A percentile compares a stretch with the other conserved stretches of the same genome.
Evolutionary conservation across 2,113 vertebrate species (phyloP).

Genomic region (Toxotes jaculatrix): DNA sequence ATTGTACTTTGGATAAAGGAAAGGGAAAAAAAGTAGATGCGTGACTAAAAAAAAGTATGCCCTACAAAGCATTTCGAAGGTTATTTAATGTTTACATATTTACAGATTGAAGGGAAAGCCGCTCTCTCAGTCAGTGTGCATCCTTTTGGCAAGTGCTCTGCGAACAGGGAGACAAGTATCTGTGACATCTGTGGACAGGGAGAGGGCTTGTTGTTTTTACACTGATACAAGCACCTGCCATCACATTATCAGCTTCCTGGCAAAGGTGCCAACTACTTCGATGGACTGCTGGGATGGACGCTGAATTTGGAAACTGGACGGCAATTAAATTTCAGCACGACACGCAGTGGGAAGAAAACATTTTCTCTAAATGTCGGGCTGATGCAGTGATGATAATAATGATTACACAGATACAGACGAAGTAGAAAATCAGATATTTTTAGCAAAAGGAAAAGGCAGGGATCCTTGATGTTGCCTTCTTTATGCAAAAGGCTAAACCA

Average conservation of each 20-base stretch:
- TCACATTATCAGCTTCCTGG: slow-evolving; percentile 63
- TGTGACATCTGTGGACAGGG: slow-evolving; percentile 67
- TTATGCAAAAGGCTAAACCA: not conserved
- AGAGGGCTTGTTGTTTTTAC: slow-evolving; percentile 67
- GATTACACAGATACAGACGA: not conserved
- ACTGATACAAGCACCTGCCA: slow-evolving; percentile 67
- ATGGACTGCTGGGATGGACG: slow-evolving; percentile 29
- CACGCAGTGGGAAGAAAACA: not conserved
- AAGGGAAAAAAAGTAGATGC: not conserved
- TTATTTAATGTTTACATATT: slow-evolving; percentile 54
- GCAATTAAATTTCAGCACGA: slow-evolving; percentile 17
- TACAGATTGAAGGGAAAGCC: slow-evolving; percentile 1
- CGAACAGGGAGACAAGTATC: slow-evolving; percentile 63
- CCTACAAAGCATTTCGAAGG: slow-evolving; percentile 17
- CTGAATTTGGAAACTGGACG: slow-evolving; percentile 28
- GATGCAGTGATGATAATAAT: not conserved
- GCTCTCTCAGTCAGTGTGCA: slow-evolving; percentile 8
- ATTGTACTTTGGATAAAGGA: slow-evolving; percentile 18
- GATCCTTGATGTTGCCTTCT: not conserved
- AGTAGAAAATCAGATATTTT: slow-evolving; percentile 5
- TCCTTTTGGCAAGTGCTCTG: slow-evolving; percentile 62
- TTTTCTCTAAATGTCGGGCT: not conserved
- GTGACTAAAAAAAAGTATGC: slow-evolving; percentile 18
- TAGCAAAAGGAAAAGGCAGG: not conserved
- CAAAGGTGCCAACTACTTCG: slow-evolving; percentile 54